Evolutionary conservation across 2,888 invertebrate species (phyloP).

Genomic region (Caenorhabditis angaria): DNA sequence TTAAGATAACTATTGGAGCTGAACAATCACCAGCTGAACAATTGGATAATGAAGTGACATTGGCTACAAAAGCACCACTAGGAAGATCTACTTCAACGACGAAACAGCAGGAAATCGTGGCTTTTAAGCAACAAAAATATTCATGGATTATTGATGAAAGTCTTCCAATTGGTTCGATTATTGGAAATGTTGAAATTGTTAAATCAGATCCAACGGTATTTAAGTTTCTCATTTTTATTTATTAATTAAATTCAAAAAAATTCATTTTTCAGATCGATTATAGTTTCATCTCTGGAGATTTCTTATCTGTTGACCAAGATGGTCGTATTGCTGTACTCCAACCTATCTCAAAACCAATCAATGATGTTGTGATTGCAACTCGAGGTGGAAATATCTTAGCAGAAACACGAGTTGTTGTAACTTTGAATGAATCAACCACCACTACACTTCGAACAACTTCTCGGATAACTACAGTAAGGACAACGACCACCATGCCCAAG

Average conservation of each 20-base stretch:
- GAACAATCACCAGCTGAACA: constrained; percentile 1
- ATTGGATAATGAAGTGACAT: constrained; percentile 20
- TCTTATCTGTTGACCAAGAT: constrained; percentile 32
- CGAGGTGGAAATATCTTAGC: constrained; percentile 29
- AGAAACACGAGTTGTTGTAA: constrained; percentile 33
- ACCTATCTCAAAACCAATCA: constrained; percentile 28
- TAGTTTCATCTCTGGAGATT: constrained; percentile 21
- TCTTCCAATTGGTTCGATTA: constrained; percentile 37
- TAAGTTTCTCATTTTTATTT: no score
- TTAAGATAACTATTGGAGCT: constrained; percentile 25
- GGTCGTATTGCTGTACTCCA: constrained; percentile 36
- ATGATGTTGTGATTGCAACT: constrained; percentile 43
- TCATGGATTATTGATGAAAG: constrained; percentile 14
- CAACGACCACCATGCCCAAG: not conserved
- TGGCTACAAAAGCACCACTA: constrained; percentile 9
- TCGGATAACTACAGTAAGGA: constrained; percentile 11
- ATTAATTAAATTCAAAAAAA: no score
- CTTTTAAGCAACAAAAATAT: constrained; percentile 26
- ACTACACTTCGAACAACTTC: constrained; percentile 8
- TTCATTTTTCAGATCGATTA: constrained; percentile 13
- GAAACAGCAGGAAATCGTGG: not conserved
- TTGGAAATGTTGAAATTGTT: constrained; percentile 31
- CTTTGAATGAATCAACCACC: constrained; percentile 12
- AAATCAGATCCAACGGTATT: not conserved
- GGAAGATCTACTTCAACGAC: not conserved